Percentiles rank a stretch among this genome's conserved stretches.
phyloP scores from a whole-genome alignment of 2,113 vertebrate genomes.

The Hyaena hyaena region DNA sequence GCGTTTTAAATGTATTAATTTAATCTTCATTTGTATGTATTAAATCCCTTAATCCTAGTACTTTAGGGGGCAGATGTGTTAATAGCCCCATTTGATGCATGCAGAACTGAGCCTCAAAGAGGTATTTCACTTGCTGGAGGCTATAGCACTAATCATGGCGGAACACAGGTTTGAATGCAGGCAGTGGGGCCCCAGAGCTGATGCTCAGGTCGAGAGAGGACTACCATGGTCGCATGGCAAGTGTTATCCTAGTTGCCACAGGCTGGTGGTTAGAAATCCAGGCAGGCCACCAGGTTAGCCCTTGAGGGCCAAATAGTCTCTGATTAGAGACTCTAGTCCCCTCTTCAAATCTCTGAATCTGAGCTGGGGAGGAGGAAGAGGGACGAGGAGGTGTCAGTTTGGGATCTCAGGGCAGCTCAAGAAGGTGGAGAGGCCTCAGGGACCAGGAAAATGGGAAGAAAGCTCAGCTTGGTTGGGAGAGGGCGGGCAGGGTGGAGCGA shows the following conservation, averaged over 20 bases:
- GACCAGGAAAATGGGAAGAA: not conserved
- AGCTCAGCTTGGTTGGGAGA: not conserved
- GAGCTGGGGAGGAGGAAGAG: not conserved
- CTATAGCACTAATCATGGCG: not conserved
- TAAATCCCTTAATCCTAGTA: not conserved
- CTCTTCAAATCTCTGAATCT: not conserved
- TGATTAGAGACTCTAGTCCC: not conserved
- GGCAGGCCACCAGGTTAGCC: not conserved
- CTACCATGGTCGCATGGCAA: rapidly evolving
- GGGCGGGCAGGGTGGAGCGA: not conserved
- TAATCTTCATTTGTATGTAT: not conserved
- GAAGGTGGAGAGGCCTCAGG: not conserved
- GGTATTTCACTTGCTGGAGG: not conserved
- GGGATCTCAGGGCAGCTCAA: not conserved
- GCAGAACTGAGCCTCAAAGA: not conserved
- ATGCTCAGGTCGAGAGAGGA: not conserved
- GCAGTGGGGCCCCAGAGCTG: not conserved
- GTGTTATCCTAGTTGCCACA: not conserved
- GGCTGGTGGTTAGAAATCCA: not conserved
- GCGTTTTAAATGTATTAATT: not conserved
- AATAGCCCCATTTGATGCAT: not conserved
- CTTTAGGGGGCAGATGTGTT: not conserved
- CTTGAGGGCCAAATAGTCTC: not conserved
- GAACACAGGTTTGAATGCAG: not conserved
- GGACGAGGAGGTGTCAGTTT: not conserved